phyloP scores from a whole-genome alignment of 1,140 invertebrate genomes.

The Gryllus bimaculatus region DNA sequence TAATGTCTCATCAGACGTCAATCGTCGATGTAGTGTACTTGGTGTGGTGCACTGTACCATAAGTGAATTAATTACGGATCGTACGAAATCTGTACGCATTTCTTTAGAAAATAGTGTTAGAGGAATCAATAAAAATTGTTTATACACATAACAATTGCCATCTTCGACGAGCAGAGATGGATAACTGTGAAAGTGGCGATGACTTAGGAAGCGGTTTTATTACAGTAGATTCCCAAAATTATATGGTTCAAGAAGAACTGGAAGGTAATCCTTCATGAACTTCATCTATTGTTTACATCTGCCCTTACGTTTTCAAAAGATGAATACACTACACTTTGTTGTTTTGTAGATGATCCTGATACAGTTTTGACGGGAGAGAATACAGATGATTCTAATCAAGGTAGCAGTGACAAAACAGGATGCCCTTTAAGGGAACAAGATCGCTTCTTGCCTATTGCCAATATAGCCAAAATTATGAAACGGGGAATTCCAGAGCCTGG shows the following conservation, averaged over 20 bases:
- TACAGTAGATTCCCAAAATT: conserved; percentile 27
- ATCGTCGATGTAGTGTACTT: too few relatives aligned
- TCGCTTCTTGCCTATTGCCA: conserved; percentile 93
- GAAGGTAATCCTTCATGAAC: conserved; percentile 27
- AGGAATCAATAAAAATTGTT: not conserved
- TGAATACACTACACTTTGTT: not conserved
- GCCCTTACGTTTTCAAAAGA: not conserved
- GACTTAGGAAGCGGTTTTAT: conserved; percentile 30
- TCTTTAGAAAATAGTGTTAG: not conserved
- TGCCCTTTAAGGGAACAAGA: conserved; percentile 77
- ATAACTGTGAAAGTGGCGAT: conserved; percentile 30
- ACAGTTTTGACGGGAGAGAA: conserved; percentile 42
- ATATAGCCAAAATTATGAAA: conserved; percentile 99
- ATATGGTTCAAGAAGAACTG: conserved; percentile 30
- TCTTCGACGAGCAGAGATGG: conserved; percentile 23
- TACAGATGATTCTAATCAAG: conserved; percentile 61
- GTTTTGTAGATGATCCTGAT: conserved; percentile 23
- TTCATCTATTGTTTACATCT: not conserved
- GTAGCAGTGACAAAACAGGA: conserved; percentile 36
- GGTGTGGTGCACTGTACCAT: too few relatives aligned
- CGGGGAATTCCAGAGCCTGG: conserved; percentile 90
- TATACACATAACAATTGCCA: not conserved
- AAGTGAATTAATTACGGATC: too few relatives aligned
- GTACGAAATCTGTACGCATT: too few relatives aligned
- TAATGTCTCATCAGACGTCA: too few relatives aligned